Evolutionary conservation across 2,113 vertebrate genomes (phyloP).

Genomic region (Sylvilagus bachmani): DNA sequence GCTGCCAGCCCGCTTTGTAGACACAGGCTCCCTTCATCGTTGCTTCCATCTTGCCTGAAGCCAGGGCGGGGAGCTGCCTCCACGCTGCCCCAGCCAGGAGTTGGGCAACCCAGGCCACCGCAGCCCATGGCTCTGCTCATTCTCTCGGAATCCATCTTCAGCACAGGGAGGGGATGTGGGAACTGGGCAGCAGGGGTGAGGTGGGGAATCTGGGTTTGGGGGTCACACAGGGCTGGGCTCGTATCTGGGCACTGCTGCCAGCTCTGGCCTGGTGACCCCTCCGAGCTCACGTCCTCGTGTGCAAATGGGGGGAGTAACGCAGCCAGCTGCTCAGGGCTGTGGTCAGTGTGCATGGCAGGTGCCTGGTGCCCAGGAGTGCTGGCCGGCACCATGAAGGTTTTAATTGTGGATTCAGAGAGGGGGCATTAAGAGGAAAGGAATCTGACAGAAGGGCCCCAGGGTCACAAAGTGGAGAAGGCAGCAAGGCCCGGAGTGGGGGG

Average conservation of each 20-base stretch:
- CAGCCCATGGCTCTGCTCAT: not conserved
- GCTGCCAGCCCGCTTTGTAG: slow-evolving; percentile 41
- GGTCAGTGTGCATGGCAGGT: not conserved
- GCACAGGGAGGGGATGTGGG: not conserved
- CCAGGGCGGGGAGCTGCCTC: not conserved
- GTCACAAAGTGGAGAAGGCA: not conserved
- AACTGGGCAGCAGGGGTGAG: not conserved
- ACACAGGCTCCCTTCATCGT: slow-evolving; percentile 40
- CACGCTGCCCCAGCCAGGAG: not conserved
- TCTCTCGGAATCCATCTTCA: not conserved
- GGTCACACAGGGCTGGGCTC: slow-evolving; percentile 44
- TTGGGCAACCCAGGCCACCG: not conserved
- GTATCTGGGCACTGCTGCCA: not conserved
- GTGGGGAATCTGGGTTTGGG: slow-evolving; percentile 60
- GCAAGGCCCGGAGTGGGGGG: not conserved
- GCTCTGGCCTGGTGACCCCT: not conserved
- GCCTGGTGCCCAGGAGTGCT: not conserved
- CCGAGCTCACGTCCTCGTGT: not conserved
- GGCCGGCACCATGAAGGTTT: not conserved
- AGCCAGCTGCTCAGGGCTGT: not conserved
- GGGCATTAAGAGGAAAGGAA: no score
- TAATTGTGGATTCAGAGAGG: not conserved
- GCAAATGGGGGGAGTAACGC: not conserved
- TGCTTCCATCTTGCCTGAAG: slow-evolving; percentile 47
- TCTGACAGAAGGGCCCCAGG: not conserved